A percentile compares a stretch with the other conserved stretches of the same genome.
These are phyloP conservation scores for Cyphomyrus discorhynchus DNA, from an alignment of 2,113 vertebrate species.

Conservation along the genomic window DNA sequence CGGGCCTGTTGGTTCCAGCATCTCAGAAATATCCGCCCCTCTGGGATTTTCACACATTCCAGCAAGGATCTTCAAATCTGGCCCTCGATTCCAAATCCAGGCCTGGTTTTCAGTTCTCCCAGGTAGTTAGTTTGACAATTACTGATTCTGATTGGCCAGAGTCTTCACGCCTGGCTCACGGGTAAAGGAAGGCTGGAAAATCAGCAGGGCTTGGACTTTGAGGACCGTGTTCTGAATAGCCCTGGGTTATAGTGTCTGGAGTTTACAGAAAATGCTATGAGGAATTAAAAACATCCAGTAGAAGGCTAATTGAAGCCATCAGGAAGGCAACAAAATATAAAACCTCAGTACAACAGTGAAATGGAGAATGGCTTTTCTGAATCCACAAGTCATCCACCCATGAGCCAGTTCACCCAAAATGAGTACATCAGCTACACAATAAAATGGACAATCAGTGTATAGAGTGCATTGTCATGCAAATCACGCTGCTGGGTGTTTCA, in stretches of 20 bases:
- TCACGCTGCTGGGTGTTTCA: not conserved
- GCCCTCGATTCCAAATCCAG: too few relatives aligned
- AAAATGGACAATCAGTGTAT: not conserved
- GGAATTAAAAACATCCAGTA: not conserved
- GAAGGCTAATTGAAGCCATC: not conserved
- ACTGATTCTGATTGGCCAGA: too few relatives aligned
- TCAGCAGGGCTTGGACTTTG: too few relatives aligned
- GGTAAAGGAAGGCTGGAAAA: too few relatives aligned
- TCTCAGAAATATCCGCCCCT: not conserved
- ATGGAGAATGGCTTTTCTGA: not conserved
- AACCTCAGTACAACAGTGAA: not conserved
- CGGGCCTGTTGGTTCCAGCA: not conserved
- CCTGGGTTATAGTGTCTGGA: not conserved
- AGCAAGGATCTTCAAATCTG: not conserved
- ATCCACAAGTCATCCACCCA: not conserved
- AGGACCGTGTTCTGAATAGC: too few relatives aligned
- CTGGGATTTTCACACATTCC: not conserved
- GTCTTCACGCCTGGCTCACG: too few relatives aligned
- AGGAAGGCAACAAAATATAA: not conserved
- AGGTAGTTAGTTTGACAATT: too few relatives aligned
- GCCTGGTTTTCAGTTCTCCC: too few relatives aligned
- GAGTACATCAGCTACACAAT: not conserved
- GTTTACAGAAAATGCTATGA: not conserved
- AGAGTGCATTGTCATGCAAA: not conserved
- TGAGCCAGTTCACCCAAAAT: not conserved